A percentile compares a stretch with the other conserved stretches of the same genome.
Evolutionary conservation across 1,140 invertebrate genomes (phyloP).

Genomic region (Leguminivora glycinivorella): DNA sequence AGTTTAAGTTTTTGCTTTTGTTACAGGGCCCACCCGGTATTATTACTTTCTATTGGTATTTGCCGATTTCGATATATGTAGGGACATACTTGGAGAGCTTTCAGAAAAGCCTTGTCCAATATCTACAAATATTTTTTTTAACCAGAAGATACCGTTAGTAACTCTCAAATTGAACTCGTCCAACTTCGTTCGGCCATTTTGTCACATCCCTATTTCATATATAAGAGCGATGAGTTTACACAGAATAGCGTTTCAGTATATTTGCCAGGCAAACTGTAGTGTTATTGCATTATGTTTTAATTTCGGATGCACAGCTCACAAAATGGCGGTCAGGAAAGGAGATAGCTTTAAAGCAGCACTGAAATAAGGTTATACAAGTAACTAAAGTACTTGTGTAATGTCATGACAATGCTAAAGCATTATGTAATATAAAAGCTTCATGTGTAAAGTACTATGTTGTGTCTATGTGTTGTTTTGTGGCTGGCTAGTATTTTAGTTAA

Average conservation of each 20-base stretch:
- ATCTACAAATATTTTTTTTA: too few species aligned
- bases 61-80: too few species aligned
- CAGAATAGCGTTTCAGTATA: conserved; percentile 11
- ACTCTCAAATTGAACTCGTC: too few species aligned
- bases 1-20: too few species aligned
- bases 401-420: too few species aligned
- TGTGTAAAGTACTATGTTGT: background rate
- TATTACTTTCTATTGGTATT: too few species aligned
- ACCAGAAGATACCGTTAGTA: too few species aligned
- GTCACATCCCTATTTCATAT: conserved; percentile 3
- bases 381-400: too few species aligned
- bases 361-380: conserved; percentile 3
- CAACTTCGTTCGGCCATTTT: background rate
- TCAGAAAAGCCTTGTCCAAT: too few species aligned
- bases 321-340: conserved; percentile 13
- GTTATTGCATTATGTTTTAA: conserved; percentile 25
- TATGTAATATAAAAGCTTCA: background rate
- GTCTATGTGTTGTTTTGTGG: background rate
- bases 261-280: conserved; percentile 17
- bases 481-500: background rate
- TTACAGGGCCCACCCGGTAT: too few species aligned
- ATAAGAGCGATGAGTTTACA: conserved; percentile 1
- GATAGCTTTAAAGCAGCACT: conserved; percentile 5
- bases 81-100: too few species aligned
- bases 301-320: background rate